A percentile compares a stretch with the other conserved stretches of the same genome.
phyloP scores from a whole-genome alignment of 2,797 vertebrate genomes.

The Antrozous pallidus region DNA sequence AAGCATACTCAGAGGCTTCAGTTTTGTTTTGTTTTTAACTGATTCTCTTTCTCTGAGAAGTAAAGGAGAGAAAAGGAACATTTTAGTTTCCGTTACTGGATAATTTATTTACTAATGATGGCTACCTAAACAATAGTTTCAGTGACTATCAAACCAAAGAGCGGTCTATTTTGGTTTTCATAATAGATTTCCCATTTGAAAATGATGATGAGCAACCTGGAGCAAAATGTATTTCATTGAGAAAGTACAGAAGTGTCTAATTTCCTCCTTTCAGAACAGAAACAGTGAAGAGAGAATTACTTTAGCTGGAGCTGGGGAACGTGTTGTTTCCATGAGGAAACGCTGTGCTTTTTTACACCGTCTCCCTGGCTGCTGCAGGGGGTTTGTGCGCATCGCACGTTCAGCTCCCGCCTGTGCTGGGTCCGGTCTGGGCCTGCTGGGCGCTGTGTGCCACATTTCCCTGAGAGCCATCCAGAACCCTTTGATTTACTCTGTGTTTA shows the following conservation, averaged over 20 bases:
- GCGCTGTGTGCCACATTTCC: not conserved
- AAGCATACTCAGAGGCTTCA: not conserved
- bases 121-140: not conserved
- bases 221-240: constrained; percentile 5
- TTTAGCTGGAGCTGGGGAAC: not conserved
- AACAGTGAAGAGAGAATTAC: not conserved
- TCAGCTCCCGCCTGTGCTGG: not conserved
- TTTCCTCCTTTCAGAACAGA: not conserved
- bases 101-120: constrained; percentile 9
- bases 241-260: not conserved
- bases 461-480: not conserved
- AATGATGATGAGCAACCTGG: constrained; percentile 16
- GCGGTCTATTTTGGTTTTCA: not conserved
- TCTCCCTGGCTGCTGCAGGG: not conserved
- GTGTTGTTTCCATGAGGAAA: not conserved
- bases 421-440: not conserved
- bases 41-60: constrained; percentile 8
- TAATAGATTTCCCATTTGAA: not conserved
- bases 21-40: constrained; percentile 23
- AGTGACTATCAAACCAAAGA: constrained; percentile 1
- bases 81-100: not conserved
- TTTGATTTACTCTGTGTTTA: not conserved
- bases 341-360: not conserved
- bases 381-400: not conserved
- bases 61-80: not conserved